phyloP scores from a whole-genome alignment of 2,888 invertebrate genomes.

The Geotrupes spiniger region DNA sequence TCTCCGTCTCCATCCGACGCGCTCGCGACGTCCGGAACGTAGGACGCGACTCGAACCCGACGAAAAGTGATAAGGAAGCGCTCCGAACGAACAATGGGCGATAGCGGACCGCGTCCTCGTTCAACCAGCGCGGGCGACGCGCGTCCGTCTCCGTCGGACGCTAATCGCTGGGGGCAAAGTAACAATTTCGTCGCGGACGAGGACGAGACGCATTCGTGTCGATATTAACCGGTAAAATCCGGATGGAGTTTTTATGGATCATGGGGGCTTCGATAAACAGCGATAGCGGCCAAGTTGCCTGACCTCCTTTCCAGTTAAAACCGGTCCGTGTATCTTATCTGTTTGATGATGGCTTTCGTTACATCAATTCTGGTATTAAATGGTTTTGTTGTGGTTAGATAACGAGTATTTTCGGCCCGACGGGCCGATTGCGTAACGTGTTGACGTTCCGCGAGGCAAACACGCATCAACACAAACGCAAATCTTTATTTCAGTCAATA shows the following conservation, averaged over 20 bases:
- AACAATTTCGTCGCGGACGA: constrained; percentile 36
- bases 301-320: constrained; percentile 42
- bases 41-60: constrained; percentile 9
- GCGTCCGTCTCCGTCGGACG: constrained; percentile 5
- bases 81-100: constrained; percentile 2
- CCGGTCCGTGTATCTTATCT: constrained; percentile 29
- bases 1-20: no score
- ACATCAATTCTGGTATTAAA: background rate
- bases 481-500: no score
- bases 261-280: constrained; percentile 54
- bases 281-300: constrained; percentile 36
- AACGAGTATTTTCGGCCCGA: background rate
- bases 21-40: background rate
- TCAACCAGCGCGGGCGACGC: background rate
- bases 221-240: constrained; percentile 56
- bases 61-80: constrained; percentile 11
- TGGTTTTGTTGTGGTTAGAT: background rate
- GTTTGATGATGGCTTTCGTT: constrained; percentile 9
- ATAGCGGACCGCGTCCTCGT: background rate
- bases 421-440: background rate
- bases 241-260: constrained; percentile 58
- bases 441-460: background rate
- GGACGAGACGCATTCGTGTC: constrained; percentile 43
- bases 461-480: no score
- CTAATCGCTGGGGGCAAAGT: constrained; percentile 40